Evolutionary conservation across 1,140 invertebrate genomes (phyloP), one percentile per base, ranked within the genome.

Genomic region (Lysiphlebus fabarum): DNA sequence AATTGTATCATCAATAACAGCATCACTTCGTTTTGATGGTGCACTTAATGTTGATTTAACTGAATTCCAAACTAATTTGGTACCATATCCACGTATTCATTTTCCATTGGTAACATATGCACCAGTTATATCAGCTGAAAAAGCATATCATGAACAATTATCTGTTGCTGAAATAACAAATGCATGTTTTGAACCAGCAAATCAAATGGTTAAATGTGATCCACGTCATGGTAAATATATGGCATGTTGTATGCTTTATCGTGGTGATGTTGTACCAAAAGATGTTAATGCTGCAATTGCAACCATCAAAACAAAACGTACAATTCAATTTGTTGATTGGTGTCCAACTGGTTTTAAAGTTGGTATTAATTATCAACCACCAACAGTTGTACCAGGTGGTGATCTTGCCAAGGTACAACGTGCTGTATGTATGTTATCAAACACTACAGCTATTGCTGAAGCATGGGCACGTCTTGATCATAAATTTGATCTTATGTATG

Each of bases 191-290:
- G 86, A 89, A 69, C 84, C 86, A 10, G 78, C 81, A 55, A 59
- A 63, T 48, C 85, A 87, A 69, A 86, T 86, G 85, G 86, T 87
- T 0, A 86, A 86, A 62, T 84, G 82, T 63, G 82, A 83, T 62
- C 82, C 81, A 40, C 53, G 59, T 53, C 53, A 57, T 33, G 59
- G 59, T 9, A 61, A 61, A 48, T 61, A 61, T 54, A 86, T 86
- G 85, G 84, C 85, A 41, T 85, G 84, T 63, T 86, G 85, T 67
- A 77, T 85, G 72, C 69, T 85, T 50, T 85, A 85, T 70, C 66
- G 84, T 56, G 84, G 84, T 37, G 84, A 85, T 64, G 84, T 86
- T 33, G 84, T 81, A 1, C 76, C 86, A 5, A 88, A 88, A 68
- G 86, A 87, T 66, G 90, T 93, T 0, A 60, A 60, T 34, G 58